Base-by-base conservation (phyloP, 2,888 invertebrate genomes). In the Drosophila multiciliata region DNA sequence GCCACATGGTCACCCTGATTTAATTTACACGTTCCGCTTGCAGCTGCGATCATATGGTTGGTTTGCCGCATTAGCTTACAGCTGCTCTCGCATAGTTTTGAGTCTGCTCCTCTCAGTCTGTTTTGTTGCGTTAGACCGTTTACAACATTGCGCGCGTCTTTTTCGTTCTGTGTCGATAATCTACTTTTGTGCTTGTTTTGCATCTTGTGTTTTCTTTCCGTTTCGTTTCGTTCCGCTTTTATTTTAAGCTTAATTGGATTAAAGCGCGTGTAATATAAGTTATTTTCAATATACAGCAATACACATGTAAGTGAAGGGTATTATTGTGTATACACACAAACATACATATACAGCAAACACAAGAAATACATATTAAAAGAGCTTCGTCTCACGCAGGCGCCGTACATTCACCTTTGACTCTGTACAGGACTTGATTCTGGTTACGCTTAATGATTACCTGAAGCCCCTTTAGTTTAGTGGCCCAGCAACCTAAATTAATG, bases 121-220 rank as follows among this genome's bases (percentile, higher is more conserved):
- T 83, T 75, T 75, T 65, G 50, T 63, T 61, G 50, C 78, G 83
- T 71, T 78, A 75, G 8, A 36, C 40, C 59, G 83, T 49, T 82
- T 79, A 69, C 75, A 87, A 75, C 75, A 66, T 85, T 79, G 82
- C 72, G 81, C 83, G 78, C 78, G 80, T 73, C 59, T 80, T 73
- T 70, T 29, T 38, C 42, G 42, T 55, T 45, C 15, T 15, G 23
- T 54, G 55, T 58, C 67, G 53, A 67, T 69, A 66, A 65, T 57
- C 67, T 67, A 40, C 59, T 76, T 62, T 73, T 75, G 63, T 72
- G 60, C 68, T 54, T 67, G 83, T 61, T 75, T 80, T 74, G 66
- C 73, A 62, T 75, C 64, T 68, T 45, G 23, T 45, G 45, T 45
- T 45, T 45, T 77, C 29, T 23, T 45, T 23, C 23, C 45, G 32